Evolutionary conservation across 2,113 vertebrate genomes (phyloP).

Genomic region (Natator depressus): DNA sequence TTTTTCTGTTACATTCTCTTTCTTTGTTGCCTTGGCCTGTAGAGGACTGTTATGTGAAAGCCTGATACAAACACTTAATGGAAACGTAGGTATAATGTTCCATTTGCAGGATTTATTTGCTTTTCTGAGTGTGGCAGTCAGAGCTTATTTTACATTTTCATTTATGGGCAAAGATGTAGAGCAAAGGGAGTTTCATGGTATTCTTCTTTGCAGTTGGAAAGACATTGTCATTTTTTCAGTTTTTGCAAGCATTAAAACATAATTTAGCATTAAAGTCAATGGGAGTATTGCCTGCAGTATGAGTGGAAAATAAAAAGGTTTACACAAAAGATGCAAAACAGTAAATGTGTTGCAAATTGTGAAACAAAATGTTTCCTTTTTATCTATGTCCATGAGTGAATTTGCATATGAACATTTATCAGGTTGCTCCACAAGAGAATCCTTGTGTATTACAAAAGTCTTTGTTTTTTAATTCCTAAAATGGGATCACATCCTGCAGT

Average conservation of each 20-base stretch:
- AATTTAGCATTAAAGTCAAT: slow-evolving; percentile 13
- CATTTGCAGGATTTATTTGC: slow-evolving; percentile 23
- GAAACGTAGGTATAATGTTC: slow-evolving; percentile 29
- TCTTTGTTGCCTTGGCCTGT: background rate
- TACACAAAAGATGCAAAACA: slow-evolving; percentile 2
- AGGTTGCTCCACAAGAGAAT: background rate
- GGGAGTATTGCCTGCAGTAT: background rate
- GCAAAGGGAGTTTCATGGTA: slow-evolving; percentile 8
- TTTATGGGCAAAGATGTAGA: slow-evolving; percentile 33
- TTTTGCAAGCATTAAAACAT: background rate
- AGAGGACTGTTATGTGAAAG: slow-evolving; percentile 24
- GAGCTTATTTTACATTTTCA: slow-evolving; percentile 13
- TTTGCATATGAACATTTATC: background rate
- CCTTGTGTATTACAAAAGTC: background rate
- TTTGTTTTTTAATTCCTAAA: background rate
- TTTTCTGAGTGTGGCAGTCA: slow-evolving; percentile 3
- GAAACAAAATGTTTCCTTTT: slow-evolving; percentile 17
- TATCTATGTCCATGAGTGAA: background rate
- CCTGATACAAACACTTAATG: slow-evolving; percentile 48
- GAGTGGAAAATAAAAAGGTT: slow-evolving; percentile 4
- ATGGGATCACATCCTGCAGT: background rate
- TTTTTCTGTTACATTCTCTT: background rate
- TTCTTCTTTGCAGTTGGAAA: slow-evolving; percentile 26
- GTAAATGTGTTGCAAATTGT: background rate
- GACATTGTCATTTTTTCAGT: slow-evolving; percentile 5